A percentile compares a stretch with the other conserved stretches of the same genome.
phyloP scores from a whole-genome alignment of 2,797 vertebrate species.

The Helarctos malayanus region DNA sequence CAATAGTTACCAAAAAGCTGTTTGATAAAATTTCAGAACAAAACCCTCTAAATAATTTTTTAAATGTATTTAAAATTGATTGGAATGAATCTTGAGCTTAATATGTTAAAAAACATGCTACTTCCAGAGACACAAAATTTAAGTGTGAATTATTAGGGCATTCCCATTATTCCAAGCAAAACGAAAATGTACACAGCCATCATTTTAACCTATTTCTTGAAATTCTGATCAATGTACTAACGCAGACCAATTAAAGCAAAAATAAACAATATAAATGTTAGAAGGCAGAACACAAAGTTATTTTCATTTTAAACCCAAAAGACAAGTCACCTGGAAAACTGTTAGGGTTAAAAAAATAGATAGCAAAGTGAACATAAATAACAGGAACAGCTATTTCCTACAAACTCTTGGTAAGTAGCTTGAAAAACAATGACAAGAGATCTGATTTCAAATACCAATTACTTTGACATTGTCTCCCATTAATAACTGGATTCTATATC shows the following conservation, averaged over 20 bases:
- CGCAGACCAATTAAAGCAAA: not conserved
- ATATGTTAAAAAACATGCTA: not conserved
- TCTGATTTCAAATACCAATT: not conserved
- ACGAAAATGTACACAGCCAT: not conserved
- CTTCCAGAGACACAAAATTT: not conserved
- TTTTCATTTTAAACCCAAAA: slow-evolving; percentile 43
- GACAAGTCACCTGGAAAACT: not conserved
- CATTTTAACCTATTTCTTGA: slow-evolving; percentile 29
- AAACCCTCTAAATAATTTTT: slow-evolving; percentile 34
- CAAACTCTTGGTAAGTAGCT: not conserved
- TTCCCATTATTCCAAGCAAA: not conserved
- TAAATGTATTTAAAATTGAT: not conserved
- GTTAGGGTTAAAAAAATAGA: not conserved
- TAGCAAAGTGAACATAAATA: slow-evolving; percentile 16
- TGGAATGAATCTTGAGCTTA: not conserved
- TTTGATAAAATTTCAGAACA: slow-evolving; percentile 26
- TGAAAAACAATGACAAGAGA: slow-evolving; percentile 8
- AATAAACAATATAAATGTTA: not conserved
- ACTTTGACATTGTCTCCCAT: not conserved
- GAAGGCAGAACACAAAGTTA: not conserved
- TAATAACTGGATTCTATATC: not conserved
- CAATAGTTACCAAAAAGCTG: not conserved
- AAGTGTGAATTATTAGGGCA: not conserved
- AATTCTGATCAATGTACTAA: not conserved
- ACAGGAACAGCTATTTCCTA: not conserved